Conservation (phyloP, 2,113 vertebrate species). For the Myiozetetes cayanensis region DNA sequence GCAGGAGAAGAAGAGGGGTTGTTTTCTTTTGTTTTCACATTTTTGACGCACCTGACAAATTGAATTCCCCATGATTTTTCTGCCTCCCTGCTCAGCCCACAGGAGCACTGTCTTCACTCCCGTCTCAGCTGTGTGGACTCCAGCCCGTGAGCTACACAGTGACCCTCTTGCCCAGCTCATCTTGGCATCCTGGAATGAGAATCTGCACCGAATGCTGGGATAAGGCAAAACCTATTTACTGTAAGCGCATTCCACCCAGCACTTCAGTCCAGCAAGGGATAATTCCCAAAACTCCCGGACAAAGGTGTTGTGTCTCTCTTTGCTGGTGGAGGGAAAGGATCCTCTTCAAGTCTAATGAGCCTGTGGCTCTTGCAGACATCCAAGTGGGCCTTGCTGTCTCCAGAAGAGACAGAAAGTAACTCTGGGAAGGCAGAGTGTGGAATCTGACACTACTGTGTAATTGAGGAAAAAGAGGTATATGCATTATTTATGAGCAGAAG, state of each 20-base stretch:
- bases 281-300: not conserved
- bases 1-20: conserved; percentile 9
- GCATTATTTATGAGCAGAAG: conserved; percentile 76
- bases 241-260: not conserved
- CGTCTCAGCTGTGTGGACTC: not conserved
- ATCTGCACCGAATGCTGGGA: not conserved
- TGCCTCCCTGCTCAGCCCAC: not conserved
- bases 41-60: conserved; percentile 32
- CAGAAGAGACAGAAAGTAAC: conserved; percentile 51
- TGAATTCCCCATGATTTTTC: conserved; percentile 11
- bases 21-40: conserved; percentile 46
- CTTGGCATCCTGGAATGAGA: not conserved
- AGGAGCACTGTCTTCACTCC: not conserved
- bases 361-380: conserved; percentile 21
- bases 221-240: not conserved
- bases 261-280: not conserved
- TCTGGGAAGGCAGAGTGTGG: conserved; percentile 51
- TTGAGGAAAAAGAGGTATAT: conserved; percentile 60
- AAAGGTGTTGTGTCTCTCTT: not conserved
- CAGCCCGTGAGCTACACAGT: not conserved
- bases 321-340: not conserved
- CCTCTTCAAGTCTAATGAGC: not conserved
- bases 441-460: conserved; percentile 58
- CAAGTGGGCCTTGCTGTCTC: conserved; percentile 39
- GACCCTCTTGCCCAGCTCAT: not conserved